phyloP scores from a whole-genome alignment of 2,113 vertebrate species.

The Grantiella picta region DNA sequence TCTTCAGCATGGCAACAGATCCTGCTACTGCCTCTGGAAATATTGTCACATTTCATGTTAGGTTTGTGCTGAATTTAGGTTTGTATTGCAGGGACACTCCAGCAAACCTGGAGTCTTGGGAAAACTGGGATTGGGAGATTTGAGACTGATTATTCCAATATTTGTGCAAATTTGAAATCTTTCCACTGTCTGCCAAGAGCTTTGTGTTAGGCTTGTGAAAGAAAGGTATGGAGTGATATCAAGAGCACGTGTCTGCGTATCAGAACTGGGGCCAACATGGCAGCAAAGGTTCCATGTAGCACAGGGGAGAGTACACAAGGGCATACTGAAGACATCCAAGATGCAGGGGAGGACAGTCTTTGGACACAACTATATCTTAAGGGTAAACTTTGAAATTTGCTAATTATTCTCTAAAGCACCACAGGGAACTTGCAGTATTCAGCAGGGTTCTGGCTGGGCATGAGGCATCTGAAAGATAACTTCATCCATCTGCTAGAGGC shows the following conservation, averaged over 20 bases:
- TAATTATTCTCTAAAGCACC: neutral
- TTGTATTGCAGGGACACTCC: neutral
- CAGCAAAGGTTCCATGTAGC: neutral
- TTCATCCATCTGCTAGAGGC: neutral
- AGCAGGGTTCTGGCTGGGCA: neutral
- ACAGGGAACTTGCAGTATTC: neutral
- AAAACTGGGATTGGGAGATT: neutral
- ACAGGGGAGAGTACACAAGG: neutral
- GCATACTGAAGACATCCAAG: neutral
- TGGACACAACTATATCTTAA: neutral
- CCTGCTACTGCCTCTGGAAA: neutral
- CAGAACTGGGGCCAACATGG: neutral
- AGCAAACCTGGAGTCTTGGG: neutral
- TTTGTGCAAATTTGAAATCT: neutral
- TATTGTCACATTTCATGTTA: neutral
- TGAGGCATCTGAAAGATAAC: neutral
- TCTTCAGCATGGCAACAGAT: neutral
- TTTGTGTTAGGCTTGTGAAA: neutral
- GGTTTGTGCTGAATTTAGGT: neutral
- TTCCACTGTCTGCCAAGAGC: neutral
- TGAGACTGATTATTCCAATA: neutral
- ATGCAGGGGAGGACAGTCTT: neutral
- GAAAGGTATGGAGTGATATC: neutral
- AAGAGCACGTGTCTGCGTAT: rapidly evolving
- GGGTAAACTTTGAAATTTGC: neutral